Evolutionary conservation across 2,797 vertebrate genomes (phyloP).

Genomic region (Enteromius fasciolatus): DNA sequence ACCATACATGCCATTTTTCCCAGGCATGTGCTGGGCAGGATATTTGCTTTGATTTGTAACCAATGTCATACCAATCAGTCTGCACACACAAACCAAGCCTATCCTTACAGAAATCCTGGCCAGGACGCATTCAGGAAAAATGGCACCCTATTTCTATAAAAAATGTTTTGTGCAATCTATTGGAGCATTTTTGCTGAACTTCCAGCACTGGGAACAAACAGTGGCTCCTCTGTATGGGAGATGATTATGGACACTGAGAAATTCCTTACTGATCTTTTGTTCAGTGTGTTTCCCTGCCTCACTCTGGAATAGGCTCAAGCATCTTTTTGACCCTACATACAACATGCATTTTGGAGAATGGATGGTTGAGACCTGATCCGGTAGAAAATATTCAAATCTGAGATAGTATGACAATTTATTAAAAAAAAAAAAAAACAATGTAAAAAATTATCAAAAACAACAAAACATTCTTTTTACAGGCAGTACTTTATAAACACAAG

Average conservation of each 20-base stretch:
- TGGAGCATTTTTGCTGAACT: slow-evolving; percentile 53
- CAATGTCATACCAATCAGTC: too few species aligned
- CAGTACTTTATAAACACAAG: background rate
- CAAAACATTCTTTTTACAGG: background rate
- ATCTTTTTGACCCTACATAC: background rate
- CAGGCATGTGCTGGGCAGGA: too few species aligned
- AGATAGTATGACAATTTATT: background rate
- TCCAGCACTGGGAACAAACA: slow-evolving; percentile 79
- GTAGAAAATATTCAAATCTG: background rate
- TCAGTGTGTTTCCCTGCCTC: too few species aligned
- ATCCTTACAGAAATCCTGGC: too few species aligned
- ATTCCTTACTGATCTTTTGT: background rate
- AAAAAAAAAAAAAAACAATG: background rate
- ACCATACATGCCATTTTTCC: too few species aligned
- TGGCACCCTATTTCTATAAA: background rate
- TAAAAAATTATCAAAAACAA: background rate
- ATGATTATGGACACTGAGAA: slow-evolving; percentile 45
- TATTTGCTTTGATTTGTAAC: too few species aligned
- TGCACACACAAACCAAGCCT: too few species aligned
- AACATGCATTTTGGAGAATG: background rate
- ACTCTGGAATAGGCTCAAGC: too few species aligned
- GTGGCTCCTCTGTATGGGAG: slow-evolving; percentile 65
- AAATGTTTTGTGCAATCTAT: too few species aligned
- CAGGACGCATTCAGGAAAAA: too few species aligned
- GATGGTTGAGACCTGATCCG: background rate